phyloP scores from a whole-genome alignment of 2,888 invertebrate genomes.

The Scaptomyza parva region DNA sequence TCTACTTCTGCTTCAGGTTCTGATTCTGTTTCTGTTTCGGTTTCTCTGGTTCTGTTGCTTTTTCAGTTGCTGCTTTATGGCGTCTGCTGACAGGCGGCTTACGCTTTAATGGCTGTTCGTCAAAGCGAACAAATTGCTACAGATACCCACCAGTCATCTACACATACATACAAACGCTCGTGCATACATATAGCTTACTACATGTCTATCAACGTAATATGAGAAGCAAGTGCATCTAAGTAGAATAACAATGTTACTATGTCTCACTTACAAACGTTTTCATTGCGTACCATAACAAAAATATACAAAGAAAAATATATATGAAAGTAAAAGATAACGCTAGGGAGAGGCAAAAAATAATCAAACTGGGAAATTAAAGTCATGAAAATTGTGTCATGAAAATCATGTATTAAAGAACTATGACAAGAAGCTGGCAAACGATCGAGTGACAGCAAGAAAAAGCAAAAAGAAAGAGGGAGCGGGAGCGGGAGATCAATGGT shows the following conservation, averaged over 20 bases:
- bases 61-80: slow-evolving; percentile 1
- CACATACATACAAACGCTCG: slow-evolving; percentile 17
- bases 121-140: slow-evolving; percentile 59
- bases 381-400: neutral
- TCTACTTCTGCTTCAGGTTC: slow-evolving; percentile 9
- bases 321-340: no score
- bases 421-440: no score
- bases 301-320: neutral
- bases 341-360: neutral
- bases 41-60: neutral
- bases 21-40: neutral
- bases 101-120: slow-evolving; percentile 62
- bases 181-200: slow-evolving; percentile 4
- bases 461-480: no score
- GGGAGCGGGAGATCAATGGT: no score
- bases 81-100: slow-evolving; percentile 42
- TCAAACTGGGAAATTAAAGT: neutral
- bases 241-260: slow-evolving; percentile 22
- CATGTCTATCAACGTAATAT: slow-evolving; percentile 17
- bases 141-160: slow-evolving; percentile 45
- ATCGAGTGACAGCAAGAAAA: neutral
- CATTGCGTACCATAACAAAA: neutral
- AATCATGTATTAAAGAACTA: neutral
- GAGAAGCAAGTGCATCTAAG: slow-evolving; percentile 1
- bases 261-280: slow-evolving; percentile 1